These are phyloP conservation scores for Polydrusus pterygomalis DNA, from an alignment of 2,888 invertebrate species.

Conservation along the genomic window DNA sequence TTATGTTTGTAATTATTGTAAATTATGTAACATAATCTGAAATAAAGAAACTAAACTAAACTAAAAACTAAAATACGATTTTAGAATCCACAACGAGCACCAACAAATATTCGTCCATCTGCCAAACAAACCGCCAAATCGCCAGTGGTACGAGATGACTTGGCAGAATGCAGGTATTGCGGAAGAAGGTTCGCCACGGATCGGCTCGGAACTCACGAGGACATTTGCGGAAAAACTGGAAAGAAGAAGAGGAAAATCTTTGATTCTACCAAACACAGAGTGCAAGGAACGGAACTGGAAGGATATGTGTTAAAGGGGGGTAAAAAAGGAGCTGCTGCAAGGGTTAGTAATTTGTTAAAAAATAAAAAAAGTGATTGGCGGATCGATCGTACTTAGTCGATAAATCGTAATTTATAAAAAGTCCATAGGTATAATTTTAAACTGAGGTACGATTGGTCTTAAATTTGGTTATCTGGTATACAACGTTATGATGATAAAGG, in stretches of 20 bases:
- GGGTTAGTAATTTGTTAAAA: conserved; percentile 52
- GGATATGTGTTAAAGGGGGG: conserved; percentile 76
- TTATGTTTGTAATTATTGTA: no score
- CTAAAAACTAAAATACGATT: neutral
- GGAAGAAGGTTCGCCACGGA: conserved; percentile 88
- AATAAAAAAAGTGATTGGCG: no score
- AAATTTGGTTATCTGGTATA: no score
- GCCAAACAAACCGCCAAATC: conserved; percentile 63
- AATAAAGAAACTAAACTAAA: no score
- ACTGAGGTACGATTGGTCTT: no score
- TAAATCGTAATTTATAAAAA: no score
- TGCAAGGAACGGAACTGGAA: conserved; percentile 92
- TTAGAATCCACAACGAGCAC: conserved; percentile 55
- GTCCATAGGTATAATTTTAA: no score
- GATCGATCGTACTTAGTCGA: no score
- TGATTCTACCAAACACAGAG: conserved; percentile 93
- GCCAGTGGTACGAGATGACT: conserved; percentile 69
- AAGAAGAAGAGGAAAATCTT: conserved; percentile 92
- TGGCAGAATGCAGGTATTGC: conserved; percentile 82
- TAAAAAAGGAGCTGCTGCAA: conserved; percentile 48
- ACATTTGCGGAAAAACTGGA: conserved; percentile 87
- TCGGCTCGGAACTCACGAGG: conserved; percentile 86
- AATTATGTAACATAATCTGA: no score
- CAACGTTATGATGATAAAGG: no score
- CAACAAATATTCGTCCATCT: conserved; percentile 64